Evolutionary conservation across 2,888 invertebrate species (phyloP).

Genomic region (Agrochola lota): DNA sequence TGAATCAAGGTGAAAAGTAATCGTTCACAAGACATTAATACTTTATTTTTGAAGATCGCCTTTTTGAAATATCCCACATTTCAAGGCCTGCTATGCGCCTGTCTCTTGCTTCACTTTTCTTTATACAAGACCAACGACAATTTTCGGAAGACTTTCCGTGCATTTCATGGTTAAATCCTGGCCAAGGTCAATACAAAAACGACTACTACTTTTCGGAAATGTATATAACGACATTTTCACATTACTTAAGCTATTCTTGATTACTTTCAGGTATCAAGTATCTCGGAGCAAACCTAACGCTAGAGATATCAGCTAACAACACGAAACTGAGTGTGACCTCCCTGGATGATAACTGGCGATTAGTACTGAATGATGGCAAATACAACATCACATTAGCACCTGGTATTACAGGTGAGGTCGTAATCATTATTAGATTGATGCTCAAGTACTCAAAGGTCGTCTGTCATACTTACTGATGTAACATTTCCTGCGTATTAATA

Average conservation of each 20-base stretch:
- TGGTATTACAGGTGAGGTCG: slow-evolving; percentile 79
- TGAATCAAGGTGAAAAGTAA: background rate
- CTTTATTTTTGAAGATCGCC: background rate
- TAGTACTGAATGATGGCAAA: slow-evolving; percentile 80
- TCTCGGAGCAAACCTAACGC: slow-evolving; percentile 81
- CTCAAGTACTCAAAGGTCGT: slow-evolving; percentile 7
- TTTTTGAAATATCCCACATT: no score
- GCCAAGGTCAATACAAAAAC: background rate
- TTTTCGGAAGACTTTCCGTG: background rate
- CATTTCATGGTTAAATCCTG: background rate
- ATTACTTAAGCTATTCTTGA: background rate
- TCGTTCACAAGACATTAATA: background rate
- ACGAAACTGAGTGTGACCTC: slow-evolving; percentile 78
- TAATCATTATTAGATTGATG: background rate
- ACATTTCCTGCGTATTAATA: background rate
- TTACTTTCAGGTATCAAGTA: slow-evolving; percentile 83
- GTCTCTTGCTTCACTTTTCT: background rate
- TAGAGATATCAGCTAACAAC: slow-evolving; percentile 76
- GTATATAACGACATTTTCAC: background rate
- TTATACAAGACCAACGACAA: background rate
- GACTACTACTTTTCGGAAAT: no score
- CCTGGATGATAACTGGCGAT: slow-evolving; percentile 79
- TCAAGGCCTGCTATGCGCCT: background rate
- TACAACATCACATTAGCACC: slow-evolving; percentile 83
- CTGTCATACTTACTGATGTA: background rate